A percentile compares a stretch with the other conserved stretches of the same genome.
Conservation (phyloP, 2,797 vertebrate genomes). For the Acanthis flammea region DNA sequence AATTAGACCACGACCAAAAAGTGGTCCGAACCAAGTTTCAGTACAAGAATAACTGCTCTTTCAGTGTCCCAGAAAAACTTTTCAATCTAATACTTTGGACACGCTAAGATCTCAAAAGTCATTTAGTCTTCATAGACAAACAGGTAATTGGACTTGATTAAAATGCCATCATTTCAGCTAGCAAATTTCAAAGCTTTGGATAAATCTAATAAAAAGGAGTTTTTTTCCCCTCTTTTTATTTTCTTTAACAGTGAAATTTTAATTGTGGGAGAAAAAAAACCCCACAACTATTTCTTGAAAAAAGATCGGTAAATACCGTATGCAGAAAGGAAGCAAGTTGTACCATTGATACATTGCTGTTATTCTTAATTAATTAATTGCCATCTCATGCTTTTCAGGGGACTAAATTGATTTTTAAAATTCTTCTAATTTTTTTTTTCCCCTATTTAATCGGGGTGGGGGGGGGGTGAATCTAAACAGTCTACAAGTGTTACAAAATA, state of each 20-base stretch:
- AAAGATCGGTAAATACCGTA: not conserved
- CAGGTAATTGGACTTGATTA: not conserved
- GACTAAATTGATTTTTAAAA: not conserved
- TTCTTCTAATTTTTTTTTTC: not conserved
- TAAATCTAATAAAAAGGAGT: fast-evolving
- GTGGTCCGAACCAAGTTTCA: not conserved
- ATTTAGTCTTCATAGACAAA: not conserved
- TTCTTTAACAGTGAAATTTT: not conserved
- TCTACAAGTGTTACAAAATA: not conserved
- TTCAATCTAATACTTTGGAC: not conserved
- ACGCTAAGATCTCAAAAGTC: not conserved
- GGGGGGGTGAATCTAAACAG: fast-evolving
- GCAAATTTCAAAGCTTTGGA: not conserved
- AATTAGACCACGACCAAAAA: not conserved
- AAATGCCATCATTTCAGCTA: not conserved
- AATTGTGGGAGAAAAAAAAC: not conserved
- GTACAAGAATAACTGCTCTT: not conserved
- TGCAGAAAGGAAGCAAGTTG: not conserved
- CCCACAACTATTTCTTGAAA: not conserved
- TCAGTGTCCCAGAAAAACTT: not conserved
- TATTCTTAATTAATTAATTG: not conserved
- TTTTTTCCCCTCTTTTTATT: not conserved
- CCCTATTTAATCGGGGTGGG: not conserved
- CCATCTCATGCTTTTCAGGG: not conserved
- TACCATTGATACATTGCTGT: not conserved